These are phyloP conservation scores for Passer montanus DNA, from an alignment of 2,113 vertebrate genomes.

Conservation along the genomic window DNA sequence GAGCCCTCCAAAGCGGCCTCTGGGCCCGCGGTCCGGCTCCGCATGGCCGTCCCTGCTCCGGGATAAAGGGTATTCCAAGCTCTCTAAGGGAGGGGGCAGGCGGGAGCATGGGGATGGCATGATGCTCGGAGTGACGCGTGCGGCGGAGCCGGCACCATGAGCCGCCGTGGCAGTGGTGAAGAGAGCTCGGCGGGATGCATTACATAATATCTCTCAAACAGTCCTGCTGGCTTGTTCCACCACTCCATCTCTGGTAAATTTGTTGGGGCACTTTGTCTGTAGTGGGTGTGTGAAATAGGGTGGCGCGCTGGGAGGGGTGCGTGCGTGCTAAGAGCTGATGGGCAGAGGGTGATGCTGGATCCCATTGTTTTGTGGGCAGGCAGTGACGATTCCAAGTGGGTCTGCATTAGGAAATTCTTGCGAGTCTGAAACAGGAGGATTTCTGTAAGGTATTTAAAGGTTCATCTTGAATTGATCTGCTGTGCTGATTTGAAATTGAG, in stretches of 20 bases:
- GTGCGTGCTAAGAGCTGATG: fast-evolving
- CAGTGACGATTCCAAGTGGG: neutral
- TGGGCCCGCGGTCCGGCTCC: neutral
- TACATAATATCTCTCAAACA: neutral
- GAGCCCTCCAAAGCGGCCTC: neutral
- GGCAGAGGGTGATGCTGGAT: neutral
- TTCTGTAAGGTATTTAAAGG: neutral
- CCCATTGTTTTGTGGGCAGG: neutral
- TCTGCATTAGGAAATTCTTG: neutral
- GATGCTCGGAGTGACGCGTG: neutral
- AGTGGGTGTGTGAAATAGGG: fast-evolving
- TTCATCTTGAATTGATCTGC: neutral
- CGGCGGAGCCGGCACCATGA: neutral
- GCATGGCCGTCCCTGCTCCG: neutral
- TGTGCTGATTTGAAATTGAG: neutral
- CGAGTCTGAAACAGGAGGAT: neutral
- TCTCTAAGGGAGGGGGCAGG: neutral
- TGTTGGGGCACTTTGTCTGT: too few species aligned
- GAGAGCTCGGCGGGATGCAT: neutral
- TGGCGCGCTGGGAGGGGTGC: neutral
- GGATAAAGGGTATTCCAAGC: neutral
- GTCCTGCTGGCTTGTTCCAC: fast-evolving
- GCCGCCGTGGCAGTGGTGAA: neutral
- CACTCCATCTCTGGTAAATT: fast-evolving
- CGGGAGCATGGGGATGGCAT: neutral